Base-by-base conservation (phyloP, 2,888 invertebrate genomes). In the Abscondita cerata region DNA sequence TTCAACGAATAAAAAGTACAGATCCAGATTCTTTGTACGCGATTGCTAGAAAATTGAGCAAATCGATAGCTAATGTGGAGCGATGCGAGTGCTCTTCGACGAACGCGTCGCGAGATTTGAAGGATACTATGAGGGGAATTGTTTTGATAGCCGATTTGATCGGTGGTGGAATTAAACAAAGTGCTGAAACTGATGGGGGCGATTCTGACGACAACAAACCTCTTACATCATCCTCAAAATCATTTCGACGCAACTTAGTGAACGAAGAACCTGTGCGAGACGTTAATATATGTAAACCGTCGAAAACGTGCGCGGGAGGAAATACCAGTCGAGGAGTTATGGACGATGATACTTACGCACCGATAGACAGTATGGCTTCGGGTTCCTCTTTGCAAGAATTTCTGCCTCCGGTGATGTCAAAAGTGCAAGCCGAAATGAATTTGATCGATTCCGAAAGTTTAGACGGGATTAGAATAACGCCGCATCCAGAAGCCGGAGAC, bases 111-210 rank as follows among this genome's bases (percentile, higher is more conserved):
- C 53, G 70, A 0, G 77, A 77, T 61, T 58, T 79, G 11, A 71
- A 70, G 40, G 74, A 73, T 16, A 76, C 78, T 2, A 76, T 75
- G 0, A 70, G 71, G 57, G 71, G 72, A 18, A 75, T 79, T 33
- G 78, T 75, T 66, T 72, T 75, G 52, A 57, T 79, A n/a, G 73
- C 75, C 2, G 78, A 78, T 54, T 59, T 77, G 64, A 73, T 78
- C 18, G 66, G 60, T 15, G 40, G 41, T 38, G 25, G 20, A 33
- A 15, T 11, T 9, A 11, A 13, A 50, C 18, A 36, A 13, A 46
- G 19, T 4, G 44, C 25, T 4, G 6, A 25, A 2, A 6, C 6
- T 25, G 25, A 25, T 25, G 25, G 25, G 2, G 2, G 2, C 6
- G 25, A 25, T 25, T n/a, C n/a, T n/a, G 25, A 25, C 6, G 6